Conservation (phyloP, 2,797 vertebrate genomes). For the Hyperoplus immaculatus region DNA sequence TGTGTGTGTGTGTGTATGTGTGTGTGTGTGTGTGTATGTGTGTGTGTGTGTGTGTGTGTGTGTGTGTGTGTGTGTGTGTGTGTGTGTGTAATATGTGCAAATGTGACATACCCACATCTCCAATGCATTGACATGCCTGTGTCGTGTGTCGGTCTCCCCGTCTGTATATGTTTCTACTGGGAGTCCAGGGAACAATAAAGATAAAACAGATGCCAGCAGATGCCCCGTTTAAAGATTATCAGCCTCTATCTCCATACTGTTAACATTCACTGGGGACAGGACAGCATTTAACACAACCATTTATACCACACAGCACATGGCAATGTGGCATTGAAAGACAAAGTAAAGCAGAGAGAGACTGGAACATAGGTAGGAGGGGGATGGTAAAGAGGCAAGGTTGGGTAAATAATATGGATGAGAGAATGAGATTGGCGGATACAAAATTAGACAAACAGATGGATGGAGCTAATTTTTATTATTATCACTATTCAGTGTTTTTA, state of each 20-base stretch:
- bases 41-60: conserved; percentile 10
- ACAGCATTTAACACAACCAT: conserved; percentile 78
- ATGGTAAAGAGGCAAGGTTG: conserved; percentile 6
- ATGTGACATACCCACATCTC: conserved; percentile 62
- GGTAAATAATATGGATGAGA: conserved; percentile 6
- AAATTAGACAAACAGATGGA: conserved; percentile 17
- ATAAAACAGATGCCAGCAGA: conserved; percentile 98
- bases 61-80: background rate
- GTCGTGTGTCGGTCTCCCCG: conserved; percentile 53
- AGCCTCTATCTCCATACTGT: conserved; percentile 92
- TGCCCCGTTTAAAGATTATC: conserved; percentile 96
- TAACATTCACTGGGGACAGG: conserved; percentile 92
- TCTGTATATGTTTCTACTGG: conserved; percentile 64
- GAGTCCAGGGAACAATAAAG: conserved; percentile 95
- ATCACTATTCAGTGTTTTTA: background rate
- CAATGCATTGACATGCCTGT: conserved; percentile 48
- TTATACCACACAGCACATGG: conserved; percentile 78
- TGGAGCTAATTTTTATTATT: background rate
- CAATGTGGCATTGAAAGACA: conserved; percentile 62
- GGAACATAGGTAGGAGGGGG: background rate
- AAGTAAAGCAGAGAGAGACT: conserved; percentile 33
- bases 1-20: background rate
- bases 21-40: background rate
- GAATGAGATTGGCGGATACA: background rate
- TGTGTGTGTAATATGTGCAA: conserved; percentile 2